phyloP scores from a whole-genome alignment of 1,140 invertebrate species.

The Zaprionus camerounensis region DNA sequence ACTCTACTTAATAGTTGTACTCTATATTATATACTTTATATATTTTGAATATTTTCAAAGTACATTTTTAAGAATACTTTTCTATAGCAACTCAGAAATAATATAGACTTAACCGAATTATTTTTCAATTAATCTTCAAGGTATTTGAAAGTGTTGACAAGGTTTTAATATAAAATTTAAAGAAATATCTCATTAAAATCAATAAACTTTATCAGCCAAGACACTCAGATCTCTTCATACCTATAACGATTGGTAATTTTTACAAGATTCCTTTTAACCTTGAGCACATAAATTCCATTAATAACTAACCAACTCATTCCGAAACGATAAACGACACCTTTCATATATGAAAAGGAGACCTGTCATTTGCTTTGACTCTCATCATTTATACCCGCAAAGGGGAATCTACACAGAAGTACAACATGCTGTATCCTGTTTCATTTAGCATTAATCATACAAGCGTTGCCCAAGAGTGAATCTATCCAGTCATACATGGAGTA shows the following conservation, averaged over 20 bases:
- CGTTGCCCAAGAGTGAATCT: not conserved
- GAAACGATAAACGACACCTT: not conserved
- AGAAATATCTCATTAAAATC: too few species aligned
- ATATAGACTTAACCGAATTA: not conserved
- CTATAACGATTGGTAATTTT: not conserved
- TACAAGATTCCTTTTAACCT: not conserved
- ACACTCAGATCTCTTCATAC: not conserved
- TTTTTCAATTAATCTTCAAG: not conserved
- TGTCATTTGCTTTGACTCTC: conserved; percentile 1
- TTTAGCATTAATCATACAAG: conserved; percentile 27
- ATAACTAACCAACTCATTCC: not conserved
- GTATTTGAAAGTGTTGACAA: too few species aligned
- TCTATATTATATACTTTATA: too few species aligned
- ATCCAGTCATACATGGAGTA: conserved; percentile 31
- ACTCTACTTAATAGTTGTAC: too few species aligned
- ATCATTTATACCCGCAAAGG: not conserved
- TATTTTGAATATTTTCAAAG: too few species aligned
- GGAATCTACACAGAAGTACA: not conserved
- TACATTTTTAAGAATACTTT: too few species aligned
- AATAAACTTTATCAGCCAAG: not conserved
- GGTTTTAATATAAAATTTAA: too few species aligned
- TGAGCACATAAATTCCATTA: not conserved
- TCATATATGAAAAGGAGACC: not conserved
- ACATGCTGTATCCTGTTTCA: not conserved
- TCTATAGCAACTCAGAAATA: not conserved